These are phyloP conservation scores for Tethya wilhelma DNA, from an alignment of 37 sponge, comb jelly and placozoan species.

Conservation along the genomic window DNA sequence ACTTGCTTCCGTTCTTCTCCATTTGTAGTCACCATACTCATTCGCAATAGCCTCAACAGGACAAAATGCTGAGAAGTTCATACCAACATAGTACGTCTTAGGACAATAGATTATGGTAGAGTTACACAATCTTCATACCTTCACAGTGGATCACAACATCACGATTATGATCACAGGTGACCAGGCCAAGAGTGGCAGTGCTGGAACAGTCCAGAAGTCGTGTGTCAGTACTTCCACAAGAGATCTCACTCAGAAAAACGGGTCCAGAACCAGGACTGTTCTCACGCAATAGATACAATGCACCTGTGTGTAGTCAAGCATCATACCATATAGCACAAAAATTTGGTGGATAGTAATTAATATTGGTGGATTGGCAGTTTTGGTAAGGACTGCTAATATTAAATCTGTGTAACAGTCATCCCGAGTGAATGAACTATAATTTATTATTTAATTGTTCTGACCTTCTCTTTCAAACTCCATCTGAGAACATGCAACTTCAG, in stretches of 20 bases:
- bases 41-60: neutral
- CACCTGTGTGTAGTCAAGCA: neutral
- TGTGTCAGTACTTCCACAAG: neutral
- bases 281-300: neutral
- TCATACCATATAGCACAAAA: too few relatives aligned
- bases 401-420: too few relatives aligned
- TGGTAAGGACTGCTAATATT: too few relatives aligned
- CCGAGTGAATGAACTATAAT: too few relatives aligned
- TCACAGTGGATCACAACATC: slow-evolving; percentile 8
- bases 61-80: slow-evolving; percentile 6
- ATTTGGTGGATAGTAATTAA: too few relatives aligned
- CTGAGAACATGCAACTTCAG: slow-evolving; percentile 39
- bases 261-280: neutral
- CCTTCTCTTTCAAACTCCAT: slow-evolving; percentile 33
- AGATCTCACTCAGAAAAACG: slow-evolving; percentile 2
- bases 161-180: neutral
- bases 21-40: neutral
- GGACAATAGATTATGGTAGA: neutral
- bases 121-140: too few relatives aligned
- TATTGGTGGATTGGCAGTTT: too few relatives aligned
- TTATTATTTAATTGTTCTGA: neutral
- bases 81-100: neutral
- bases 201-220: slow-evolving; percentile 9
- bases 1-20: slow-evolving; percentile 5
- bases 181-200: neutral